A percentile compares a stretch with the other conserved stretches of the same genome.
Evolutionary conservation across 30 jellyfish, hydroid and myxozoan genomes (phyloP).

Genomic region (Aurelia coerulea): DNA sequence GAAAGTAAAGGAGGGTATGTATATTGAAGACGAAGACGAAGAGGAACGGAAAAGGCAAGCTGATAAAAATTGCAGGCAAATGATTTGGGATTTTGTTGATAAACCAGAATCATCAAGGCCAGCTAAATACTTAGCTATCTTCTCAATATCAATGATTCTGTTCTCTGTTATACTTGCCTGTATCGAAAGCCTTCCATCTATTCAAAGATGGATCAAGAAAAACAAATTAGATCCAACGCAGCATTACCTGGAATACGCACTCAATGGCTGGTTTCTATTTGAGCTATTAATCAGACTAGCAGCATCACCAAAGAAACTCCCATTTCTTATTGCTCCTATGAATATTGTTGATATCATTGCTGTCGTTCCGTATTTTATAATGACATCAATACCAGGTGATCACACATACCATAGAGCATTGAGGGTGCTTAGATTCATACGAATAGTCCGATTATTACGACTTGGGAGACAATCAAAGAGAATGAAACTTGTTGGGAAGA

Average conservation of each 20-base stretch:
- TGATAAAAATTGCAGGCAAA: background rate
- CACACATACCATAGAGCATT: slow-evolving; percentile 42
- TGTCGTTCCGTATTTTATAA: slow-evolving; percentile 77
- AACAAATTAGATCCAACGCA: background rate
- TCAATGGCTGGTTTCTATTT: slow-evolving; percentile 77
- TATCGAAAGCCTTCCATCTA: slow-evolving; percentile 78
- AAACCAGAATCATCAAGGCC: slow-evolving; percentile 80
- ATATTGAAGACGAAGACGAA: slow-evolving; percentile 19
- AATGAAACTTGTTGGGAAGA: slow-evolving; percentile 80
- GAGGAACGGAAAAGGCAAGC: background rate
- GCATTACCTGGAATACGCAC: slow-evolving; percentile 18
- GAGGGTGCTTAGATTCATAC: slow-evolving; percentile 73
- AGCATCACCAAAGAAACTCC: slow-evolving; percentile 66
- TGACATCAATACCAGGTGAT: slow-evolving; percentile 25
- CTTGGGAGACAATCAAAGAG: slow-evolving; percentile 84
- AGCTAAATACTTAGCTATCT: slow-evolving; percentile 75
- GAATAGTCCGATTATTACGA: slow-evolving; percentile 81
- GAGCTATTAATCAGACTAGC: slow-evolving; percentile 64
- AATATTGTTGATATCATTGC: slow-evolving; percentile 78
- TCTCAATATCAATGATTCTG: slow-evolving; percentile 66
- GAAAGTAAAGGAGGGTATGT: slow-evolving; percentile 75
- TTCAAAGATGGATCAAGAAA: slow-evolving; percentile 1
- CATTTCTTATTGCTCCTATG: slow-evolving; percentile 64
- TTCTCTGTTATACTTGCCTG: slow-evolving; percentile 81
- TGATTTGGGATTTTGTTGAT: slow-evolving; percentile 83